A percentile compares a stretch with the other conserved stretches of the same genome.
phyloP scores from a whole-genome alignment of 2,888 invertebrate species.

The Iselma pallidipennis region DNA sequence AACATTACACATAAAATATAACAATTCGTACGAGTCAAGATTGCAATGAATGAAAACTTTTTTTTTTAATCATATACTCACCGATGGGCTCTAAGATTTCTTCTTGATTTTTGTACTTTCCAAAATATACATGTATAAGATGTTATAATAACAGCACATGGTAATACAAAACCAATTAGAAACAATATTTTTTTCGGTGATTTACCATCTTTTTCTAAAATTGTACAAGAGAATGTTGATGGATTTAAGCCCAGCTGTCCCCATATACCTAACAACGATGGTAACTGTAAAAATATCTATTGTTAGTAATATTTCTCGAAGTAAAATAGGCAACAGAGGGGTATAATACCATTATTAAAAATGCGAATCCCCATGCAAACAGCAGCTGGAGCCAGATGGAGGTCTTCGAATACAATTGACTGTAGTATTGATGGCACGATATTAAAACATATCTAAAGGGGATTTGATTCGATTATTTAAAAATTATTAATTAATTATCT shows the following conservation, averaged over 20 bases:
- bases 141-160: constrained; percentile 81
- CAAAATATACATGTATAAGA: constrained; percentile 87
- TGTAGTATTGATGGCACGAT: constrained; percentile 79
- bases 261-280: constrained; percentile 81
- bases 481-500: constrained; percentile 14
- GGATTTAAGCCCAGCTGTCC: constrained; percentile 80
- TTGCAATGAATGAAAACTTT: too few relatives aligned
- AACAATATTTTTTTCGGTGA: constrained; percentile 87
- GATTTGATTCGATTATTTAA: constrained; percentile 13
- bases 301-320: constrained; percentile 19
- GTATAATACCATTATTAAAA: constrained; percentile 66
- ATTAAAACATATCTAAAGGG: constrained; percentile 81
- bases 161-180: constrained; percentile 79
- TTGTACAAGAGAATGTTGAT: constrained; percentile 87
- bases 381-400: constrained; percentile 79
- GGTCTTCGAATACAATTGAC: constrained; percentile 72
- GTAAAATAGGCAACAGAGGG: background rate
- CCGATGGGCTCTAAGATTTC: constrained; percentile 73
- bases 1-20: too few relatives aligned
- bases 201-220: constrained; percentile 73
- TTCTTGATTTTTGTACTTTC: constrained; percentile 73
- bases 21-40: too few relatives aligned
- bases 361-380: constrained; percentile 79
- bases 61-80: constrained; percentile 60
- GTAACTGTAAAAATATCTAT: constrained; percentile 62